Conservation (phyloP, 2,797 vertebrate species). For the Gobio occitaniae region DNA sequence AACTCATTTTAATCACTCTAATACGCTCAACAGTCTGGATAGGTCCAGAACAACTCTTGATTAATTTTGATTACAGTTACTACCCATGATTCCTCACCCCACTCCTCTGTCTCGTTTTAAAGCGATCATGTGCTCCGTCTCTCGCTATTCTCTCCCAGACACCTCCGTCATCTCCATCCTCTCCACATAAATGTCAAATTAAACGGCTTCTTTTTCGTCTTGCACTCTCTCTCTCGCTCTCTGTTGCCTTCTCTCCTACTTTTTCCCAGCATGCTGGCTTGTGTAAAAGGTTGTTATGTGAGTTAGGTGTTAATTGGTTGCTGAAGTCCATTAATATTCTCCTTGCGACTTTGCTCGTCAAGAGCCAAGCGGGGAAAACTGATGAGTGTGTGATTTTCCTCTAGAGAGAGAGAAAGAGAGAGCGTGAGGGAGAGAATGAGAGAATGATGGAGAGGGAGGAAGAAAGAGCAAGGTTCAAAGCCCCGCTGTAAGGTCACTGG, state of each 20-base stretch:
- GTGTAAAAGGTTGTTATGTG: constrained; percentile 81
- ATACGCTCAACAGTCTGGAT: constrained; percentile 33
- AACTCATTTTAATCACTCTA: constrained; percentile 49
- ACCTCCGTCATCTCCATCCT: constrained; percentile 60
- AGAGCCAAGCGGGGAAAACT: constrained; percentile 79
- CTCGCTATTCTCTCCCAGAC: constrained; percentile 59
- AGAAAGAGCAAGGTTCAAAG: constrained; percentile 56
- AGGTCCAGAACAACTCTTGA: constrained; percentile 36
- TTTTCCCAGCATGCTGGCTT: constrained; percentile 51
- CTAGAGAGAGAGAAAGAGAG: constrained; percentile 63
- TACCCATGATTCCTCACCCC: constrained; percentile 29
- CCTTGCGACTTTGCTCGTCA: constrained; percentile 76
- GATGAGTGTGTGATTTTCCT: constrained; percentile 85
- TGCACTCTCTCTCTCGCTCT: neutral
- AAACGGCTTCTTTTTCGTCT: constrained; percentile 12
- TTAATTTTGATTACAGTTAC: constrained; percentile 42
- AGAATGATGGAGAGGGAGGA: constrained; percentile 58
- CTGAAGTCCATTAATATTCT: constrained; percentile 84
- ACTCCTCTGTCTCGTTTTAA: constrained; percentile 16
- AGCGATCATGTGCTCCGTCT: constrained; percentile 38
- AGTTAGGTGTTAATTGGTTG: constrained; percentile 84
- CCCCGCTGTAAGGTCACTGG: constrained; percentile 54
- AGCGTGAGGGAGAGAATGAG: constrained; percentile 44
- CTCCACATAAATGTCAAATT: constrained; percentile 43
- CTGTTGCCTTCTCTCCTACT: constrained; percentile 12